phyloP scores from a whole-genome alignment of 1,140 invertebrate species.

The Andrena cerasifolii region DNA sequence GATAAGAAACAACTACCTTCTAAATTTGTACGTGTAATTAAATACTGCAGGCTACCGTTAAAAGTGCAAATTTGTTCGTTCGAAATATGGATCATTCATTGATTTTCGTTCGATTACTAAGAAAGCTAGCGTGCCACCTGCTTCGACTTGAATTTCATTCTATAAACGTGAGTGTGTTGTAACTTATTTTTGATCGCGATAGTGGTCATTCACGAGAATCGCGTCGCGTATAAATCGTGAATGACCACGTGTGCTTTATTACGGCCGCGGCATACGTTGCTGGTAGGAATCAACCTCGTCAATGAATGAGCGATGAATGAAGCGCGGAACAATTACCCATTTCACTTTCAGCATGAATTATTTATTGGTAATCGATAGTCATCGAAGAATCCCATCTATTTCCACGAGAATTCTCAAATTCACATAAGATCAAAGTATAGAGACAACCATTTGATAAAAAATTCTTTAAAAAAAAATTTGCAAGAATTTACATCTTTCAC shows the following conservation, averaged over 20 bases:
- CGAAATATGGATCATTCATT: not conserved
- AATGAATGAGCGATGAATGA: constrained; percentile 45
- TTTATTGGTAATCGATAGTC: not conserved
- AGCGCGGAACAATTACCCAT: not conserved
- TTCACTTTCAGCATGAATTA: not conserved
- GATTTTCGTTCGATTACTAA: too few species aligned
- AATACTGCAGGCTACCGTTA: not conserved
- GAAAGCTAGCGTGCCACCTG: too few species aligned
- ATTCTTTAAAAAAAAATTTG: not conserved
- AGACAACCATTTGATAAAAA: not conserved
- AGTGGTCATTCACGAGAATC: constrained; percentile 12
- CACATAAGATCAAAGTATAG: too few species aligned
- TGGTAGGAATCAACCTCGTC: constrained; percentile 23
- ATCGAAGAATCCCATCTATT: not conserved
- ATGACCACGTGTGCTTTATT: constrained; percentile 7
- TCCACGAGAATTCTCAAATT: not conserved
- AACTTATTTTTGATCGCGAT: constrained; percentile 10
- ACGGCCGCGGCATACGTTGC: not conserved
- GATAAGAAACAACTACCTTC: not conserved
- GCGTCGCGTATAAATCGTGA: not conserved
- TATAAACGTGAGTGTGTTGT: not conserved
- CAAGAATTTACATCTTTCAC: too few species aligned
- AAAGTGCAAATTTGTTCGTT: not conserved
- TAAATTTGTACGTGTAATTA: not conserved
- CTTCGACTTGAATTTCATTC: not conserved